Percentiles rank a stretch among this genome's conserved stretches.
Evolutionary conservation across 2,888 invertebrate species (phyloP).

Genomic region (Euzetes globulus): DNA sequence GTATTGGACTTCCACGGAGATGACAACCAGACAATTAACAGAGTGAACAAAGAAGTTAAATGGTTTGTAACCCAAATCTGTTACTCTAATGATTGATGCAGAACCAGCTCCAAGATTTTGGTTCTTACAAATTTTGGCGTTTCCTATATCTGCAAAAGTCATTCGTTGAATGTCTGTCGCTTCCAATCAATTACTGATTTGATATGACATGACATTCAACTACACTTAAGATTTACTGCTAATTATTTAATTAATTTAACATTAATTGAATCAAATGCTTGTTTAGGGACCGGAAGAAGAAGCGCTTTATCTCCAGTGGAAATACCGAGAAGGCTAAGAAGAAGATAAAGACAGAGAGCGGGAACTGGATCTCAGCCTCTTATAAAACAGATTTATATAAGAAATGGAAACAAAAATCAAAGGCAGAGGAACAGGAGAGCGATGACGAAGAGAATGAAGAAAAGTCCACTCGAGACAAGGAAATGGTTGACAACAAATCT

Average conservation of each 20-base stretch:
- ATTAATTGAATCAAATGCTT: no score
- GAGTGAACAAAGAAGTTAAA: constrained; percentile 56
- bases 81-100: no score
- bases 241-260: no score
- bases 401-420: constrained; percentile 70
- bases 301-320: constrained; percentile 68
- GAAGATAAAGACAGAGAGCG: constrained; percentile 91
- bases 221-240: no score
- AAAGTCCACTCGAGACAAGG: no score
- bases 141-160: constrained; percentile 12
- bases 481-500: no score
- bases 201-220: no score
- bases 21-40: constrained; percentile 59
- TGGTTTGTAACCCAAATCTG: no score
- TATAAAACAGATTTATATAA: constrained; percentile 76
- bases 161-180: background rate
- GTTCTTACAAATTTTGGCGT: background rate
- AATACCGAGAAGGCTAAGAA: constrained; percentile 50
- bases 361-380: constrained; percentile 83
- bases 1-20: constrained; percentile 78
- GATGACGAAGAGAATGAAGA: constrained; percentile 36
- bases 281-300: constrained; percentile 90
- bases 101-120: constrained; percentile 17
- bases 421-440: constrained; percentile 40
- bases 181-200: no score